These are phyloP conservation scores for Xestoiulus laeticollis DNA, from an alignment of 2,888 invertebrate genomes.

Conservation along the genomic window DNA sequence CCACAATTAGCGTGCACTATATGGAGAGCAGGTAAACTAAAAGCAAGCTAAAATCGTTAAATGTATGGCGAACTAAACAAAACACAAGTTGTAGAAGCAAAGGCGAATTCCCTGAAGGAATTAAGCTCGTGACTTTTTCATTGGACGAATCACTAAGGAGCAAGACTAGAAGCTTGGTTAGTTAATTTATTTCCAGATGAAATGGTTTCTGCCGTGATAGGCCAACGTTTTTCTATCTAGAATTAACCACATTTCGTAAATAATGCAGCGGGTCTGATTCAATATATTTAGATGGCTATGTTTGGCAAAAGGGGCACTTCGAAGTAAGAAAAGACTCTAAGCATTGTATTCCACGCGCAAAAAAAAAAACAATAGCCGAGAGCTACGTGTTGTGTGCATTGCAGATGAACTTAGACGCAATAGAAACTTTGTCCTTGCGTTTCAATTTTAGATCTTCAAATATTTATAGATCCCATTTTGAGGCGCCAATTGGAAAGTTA, in stretches of 20 bases:
- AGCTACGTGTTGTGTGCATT: neutral
- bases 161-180: neutral
- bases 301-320: neutral
- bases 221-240: neutral
- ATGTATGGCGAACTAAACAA: neutral
- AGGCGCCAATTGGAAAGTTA: neutral
- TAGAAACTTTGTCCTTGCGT: neutral
- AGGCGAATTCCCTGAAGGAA: neutral
- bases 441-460: neutral
- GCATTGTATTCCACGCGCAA: neutral
- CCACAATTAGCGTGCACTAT: neutral
- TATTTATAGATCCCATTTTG: neutral
- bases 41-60: neutral
- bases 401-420: neutral
- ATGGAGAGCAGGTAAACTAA: neutral
- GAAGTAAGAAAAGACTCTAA: neutral
- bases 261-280: neutral
- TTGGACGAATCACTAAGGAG: neutral
- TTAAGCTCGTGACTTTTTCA: neutral
- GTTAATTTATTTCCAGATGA: constrained; percentile 9
- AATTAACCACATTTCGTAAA: neutral
- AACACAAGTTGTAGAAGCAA: too few species aligned
- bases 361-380: neutral
- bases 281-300: neutral
- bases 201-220: neutral